Conservation (phyloP, 1,140 invertebrate species). For the Drosophila rhopaloa region DNA sequence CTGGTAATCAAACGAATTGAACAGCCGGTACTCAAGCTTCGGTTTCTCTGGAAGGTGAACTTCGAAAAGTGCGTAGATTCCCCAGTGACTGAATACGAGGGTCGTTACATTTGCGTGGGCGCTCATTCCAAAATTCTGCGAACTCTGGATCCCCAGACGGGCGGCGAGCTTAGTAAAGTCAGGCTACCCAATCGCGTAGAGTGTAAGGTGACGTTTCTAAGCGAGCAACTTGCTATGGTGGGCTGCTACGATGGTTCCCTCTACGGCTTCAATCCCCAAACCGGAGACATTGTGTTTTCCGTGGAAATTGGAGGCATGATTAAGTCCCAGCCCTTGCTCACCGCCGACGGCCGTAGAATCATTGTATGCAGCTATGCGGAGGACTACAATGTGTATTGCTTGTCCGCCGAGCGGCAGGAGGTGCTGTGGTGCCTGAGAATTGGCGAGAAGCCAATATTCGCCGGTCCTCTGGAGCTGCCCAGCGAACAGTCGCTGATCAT, state of each 20-base stretch:
- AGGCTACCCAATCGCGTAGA: constrained; percentile 86
- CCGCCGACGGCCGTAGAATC: constrained; percentile 44
- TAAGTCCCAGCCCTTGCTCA: constrained; percentile 85
- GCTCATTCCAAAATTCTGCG: constrained; percentile 73
- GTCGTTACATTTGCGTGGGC: constrained; percentile 60
- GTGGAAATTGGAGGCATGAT: constrained; percentile 85
- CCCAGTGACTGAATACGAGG: constrained; percentile 80
- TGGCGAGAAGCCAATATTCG: constrained; percentile 67
- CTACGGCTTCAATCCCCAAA: constrained; percentile 84
- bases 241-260: constrained; percentile 87
- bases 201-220: constrained; percentile 85
- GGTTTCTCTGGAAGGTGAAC: constrained; percentile 84
- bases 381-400: constrained; percentile 71
- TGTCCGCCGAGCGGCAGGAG: constrained; percentile 55
- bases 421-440: constrained; percentile 65
- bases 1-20: constrained; percentile 58
- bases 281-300: constrained; percentile 85
- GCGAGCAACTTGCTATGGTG: constrained; percentile 65
- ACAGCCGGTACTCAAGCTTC: constrained; percentile 38
- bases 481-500: constrained; percentile 54
- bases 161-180: constrained; percentile 76
- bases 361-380: constrained; percentile 76
- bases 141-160: constrained; percentile 49
- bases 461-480: constrained; percentile 54
- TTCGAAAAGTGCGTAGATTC: constrained; percentile 87